Conservation (phyloP, 1,140 invertebrate species). For the Philotrypesis tridentata region DNA sequence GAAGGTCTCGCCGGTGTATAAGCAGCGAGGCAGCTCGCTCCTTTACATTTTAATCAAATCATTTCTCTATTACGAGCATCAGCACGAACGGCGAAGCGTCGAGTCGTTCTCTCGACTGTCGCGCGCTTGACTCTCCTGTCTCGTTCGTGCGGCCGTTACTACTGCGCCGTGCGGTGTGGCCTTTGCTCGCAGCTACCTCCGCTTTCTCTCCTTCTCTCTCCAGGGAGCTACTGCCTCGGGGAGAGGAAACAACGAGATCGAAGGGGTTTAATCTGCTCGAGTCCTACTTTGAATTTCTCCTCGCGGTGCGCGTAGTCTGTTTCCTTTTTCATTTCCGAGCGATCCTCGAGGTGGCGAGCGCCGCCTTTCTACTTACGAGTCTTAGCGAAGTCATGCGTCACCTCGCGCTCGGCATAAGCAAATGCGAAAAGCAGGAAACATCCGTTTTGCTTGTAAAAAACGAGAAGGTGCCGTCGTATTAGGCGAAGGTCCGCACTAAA, state of each 20-base stretch:
- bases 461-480: too few species aligned
- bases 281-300: neutral
- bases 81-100: constrained; percentile 38
- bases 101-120: neutral
- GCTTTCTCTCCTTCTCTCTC: neutral
- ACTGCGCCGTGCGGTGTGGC: neutral
- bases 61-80: constrained; percentile 70
- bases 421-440: too few species aligned
- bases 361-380: too few species aligned
- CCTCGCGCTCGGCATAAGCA: too few species aligned
- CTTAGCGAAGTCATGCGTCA: too few species aligned
- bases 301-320: too few species aligned
- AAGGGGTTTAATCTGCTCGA: constrained; percentile 61
- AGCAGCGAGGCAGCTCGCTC: constrained; percentile 50
- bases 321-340: neutral
- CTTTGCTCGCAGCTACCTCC: too few species aligned
- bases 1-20: constrained; percentile 58
- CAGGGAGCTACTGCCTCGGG: neutral
- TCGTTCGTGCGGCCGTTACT: constrained; percentile 21
- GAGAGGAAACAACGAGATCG: constrained; percentile 39
- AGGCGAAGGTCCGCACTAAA: too few species aligned
- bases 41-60: constrained; percentile 75
- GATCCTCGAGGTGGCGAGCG: too few species aligned
- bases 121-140: neutral
- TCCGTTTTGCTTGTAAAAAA: too few species aligned